Evolutionary conservation across 2,113 vertebrate species (phyloP), one percentile per base, ranked within the genome.

Genomic region (Meles meles): DNA sequence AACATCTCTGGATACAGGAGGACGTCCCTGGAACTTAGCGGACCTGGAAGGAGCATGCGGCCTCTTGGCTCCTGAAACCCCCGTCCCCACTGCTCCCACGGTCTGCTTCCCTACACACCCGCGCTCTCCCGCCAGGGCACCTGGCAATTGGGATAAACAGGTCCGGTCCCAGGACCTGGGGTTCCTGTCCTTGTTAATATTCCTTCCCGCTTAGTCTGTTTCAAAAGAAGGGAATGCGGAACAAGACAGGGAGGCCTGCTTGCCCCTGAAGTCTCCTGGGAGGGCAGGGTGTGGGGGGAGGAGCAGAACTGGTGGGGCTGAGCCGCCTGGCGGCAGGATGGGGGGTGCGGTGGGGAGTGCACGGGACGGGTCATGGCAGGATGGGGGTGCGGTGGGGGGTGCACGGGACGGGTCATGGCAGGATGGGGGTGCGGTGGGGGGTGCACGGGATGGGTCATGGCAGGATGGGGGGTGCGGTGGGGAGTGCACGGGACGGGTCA

Each of bases 21-120:
- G 4, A 21, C 29, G 37, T 10, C 23, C 4, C 37, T 1, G 1
- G 27, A 29, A 17, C 77, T 6, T n/a, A 34, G 65, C 17, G 4
- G 7, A 17, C 65, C 65, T 20, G 31, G 18, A 72, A 23, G 57
- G 27, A 2, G 44, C 31, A 0, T 1, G 0, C 0, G 4, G 23
- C 7, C 14, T 27, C 18, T 1, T 3, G 0, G 0, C n/a, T 47
- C 59, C 55, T 10, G 34, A n/a, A 18, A 1, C 17, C 25, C 25
- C 88, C 7, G 37, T 0, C 18, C 37, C 71, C 13, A 2, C 18
- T 27, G 1, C 29, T 11, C 29, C 74, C 0, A 17, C 6, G 3
- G 0, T 27, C n/a, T 17, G 5, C 1, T 11, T 14, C 9, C 21
- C n/a, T 7, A 1, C 15, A 14, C 14, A 18, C 4, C 2, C 0